phyloP scores from a whole-genome alignment of 2,113 vertebrate genomes.

The Connochaetes taurinus region DNA sequence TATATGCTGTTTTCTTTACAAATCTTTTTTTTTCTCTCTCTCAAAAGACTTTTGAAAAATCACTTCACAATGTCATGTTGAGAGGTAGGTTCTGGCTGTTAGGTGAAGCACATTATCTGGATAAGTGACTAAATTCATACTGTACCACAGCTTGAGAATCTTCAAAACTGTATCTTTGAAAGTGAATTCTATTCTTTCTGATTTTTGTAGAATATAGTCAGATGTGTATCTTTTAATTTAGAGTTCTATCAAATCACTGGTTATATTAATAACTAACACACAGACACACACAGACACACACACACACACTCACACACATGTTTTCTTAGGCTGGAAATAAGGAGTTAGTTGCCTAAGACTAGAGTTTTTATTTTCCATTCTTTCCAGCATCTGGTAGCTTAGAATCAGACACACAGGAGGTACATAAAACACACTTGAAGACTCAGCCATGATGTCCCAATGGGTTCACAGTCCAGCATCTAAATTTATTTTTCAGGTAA shows the following conservation, averaged over 20 bases:
- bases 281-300: neutral
- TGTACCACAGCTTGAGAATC: neutral
- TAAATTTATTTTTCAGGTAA: neutral
- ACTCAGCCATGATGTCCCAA: neutral
- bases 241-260: neutral
- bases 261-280: neutral
- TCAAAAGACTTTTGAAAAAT: neutral
- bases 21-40: neutral
- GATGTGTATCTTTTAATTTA: neutral
- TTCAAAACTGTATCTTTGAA: neutral
- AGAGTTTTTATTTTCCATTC: neutral
- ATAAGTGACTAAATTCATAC: neutral
- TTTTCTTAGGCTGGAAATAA: neutral
- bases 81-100: neutral
- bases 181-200: neutral
- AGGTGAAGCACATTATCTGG: neutral
- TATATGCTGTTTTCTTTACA: neutral
- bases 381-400: neutral
- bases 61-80: neutral
- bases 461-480: neutral
- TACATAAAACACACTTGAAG: neutral
- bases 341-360: neutral
- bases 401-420: neutral
- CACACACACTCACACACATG: neutral
- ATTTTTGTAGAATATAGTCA: neutral